Percentiles rank a stretch among this genome's conserved stretches.
Conservation (phyloP, 2,113 vertebrate genomes). For the Ursus arctos region DNA sequence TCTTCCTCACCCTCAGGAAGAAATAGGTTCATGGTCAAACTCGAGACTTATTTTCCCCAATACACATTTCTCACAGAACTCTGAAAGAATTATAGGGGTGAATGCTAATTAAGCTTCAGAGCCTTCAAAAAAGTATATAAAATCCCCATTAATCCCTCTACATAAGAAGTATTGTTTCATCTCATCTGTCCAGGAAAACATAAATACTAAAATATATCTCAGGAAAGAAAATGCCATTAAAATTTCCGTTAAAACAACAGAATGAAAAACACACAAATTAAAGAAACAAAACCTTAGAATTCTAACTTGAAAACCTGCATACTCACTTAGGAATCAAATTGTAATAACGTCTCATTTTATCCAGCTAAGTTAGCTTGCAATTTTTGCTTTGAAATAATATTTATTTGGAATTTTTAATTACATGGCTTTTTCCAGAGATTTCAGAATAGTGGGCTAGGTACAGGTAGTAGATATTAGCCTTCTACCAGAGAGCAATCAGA, state of each 20-base stretch:
- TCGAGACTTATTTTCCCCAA: slow-evolving; percentile 54
- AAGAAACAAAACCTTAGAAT: neutral
- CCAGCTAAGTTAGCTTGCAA: neutral
- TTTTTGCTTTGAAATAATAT: slow-evolving; percentile 50
- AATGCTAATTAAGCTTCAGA: slow-evolving; percentile 61
- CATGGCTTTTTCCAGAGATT: neutral
- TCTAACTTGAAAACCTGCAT: neutral
- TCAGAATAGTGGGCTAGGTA: neutral
- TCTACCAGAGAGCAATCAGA: neutral
- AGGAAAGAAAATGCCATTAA: slow-evolving; percentile 42
- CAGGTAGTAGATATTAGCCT: neutral
- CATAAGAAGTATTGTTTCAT: slow-evolving; percentile 30
- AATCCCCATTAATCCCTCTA: neutral
- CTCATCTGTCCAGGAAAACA: neutral
- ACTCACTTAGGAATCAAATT: slow-evolving; percentile 41
- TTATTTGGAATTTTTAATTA: slow-evolving; percentile 66
- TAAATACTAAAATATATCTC: neutral
- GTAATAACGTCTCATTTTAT: slow-evolving; percentile 16
- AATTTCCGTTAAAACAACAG: slow-evolving; percentile 35
- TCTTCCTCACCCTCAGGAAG: slow-evolving; percentile 41
- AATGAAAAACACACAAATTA: neutral
- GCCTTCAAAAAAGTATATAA: neutral
- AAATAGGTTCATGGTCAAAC: slow-evolving; percentile 23
- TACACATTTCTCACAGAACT: slow-evolving; percentile 1
- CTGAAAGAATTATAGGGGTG: slow-evolving; percentile 30